Evolutionary conservation across 1,140 invertebrate species (phyloP).

Genomic region (Meloidogyne chitwoodi): DNA sequence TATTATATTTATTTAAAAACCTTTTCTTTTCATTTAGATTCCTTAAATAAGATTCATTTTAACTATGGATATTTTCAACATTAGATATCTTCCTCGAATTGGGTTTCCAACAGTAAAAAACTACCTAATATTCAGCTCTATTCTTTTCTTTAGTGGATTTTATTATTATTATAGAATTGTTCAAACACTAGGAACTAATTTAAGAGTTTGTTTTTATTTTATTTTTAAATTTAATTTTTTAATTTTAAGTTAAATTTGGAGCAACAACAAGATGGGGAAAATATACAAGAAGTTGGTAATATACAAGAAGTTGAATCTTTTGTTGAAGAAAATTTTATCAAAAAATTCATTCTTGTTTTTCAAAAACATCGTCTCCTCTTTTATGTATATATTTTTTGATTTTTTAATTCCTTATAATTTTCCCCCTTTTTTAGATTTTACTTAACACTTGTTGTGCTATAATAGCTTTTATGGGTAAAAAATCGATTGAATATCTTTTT

Average conservation of each 20-base stretch:
- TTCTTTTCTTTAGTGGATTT: slow-evolving; percentile 18
- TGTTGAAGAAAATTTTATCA: not conserved
- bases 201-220: slow-evolving; percentile 3
- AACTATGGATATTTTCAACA: not conserved
- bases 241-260: not conserved
- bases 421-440: slow-evolving; percentile 28
- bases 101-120: slow-evolving; percentile 25
- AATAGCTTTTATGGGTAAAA: slow-evolving; percentile 32
- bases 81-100: not conserved
- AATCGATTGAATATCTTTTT: slow-evolving; percentile 22
- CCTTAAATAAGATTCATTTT: no score
- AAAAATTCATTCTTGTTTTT: slow-evolving; percentile 10
- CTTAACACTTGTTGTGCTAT: slow-evolving; percentile 41
- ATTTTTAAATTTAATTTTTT: not conserved
- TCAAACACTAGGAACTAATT: slow-evolving; percentile 1
- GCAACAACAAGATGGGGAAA: not conserved
- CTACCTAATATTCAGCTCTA: slow-evolving; percentile 21
- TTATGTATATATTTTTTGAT: slow-evolving; percentile 27
- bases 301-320: slow-evolving; percentile 2
- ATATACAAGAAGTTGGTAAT: not conserved
- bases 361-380: slow-evolving; percentile 30
- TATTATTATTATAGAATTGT: slow-evolving; percentile 21
- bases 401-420: not conserved
- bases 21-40: no score
- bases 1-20: no score